phyloP scores from a whole-genome alignment of 2,888 invertebrate genomes.

The Colostygia pectinataria region DNA sequence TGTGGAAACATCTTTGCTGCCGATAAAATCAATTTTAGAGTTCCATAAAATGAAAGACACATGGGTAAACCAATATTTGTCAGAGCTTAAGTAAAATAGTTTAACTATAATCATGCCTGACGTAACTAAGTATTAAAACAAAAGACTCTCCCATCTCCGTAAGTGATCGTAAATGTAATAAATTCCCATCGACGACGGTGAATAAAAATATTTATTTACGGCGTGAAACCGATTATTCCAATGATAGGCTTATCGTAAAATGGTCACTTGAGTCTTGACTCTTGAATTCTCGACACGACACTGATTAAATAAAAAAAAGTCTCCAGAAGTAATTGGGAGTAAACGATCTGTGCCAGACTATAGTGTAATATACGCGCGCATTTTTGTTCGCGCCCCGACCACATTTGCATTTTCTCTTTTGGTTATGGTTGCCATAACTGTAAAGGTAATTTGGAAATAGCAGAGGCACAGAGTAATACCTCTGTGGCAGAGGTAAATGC shows the following conservation, averaged over 20 bases:
- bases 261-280: slow-evolving; percentile 62
- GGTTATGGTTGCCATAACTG: background rate
- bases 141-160: slow-evolving; percentile 2
- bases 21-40: slow-evolving; percentile 1
- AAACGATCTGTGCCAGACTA: too few relatives aligned
- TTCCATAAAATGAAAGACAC: slow-evolving; percentile 17
- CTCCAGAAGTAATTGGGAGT: slow-evolving; percentile 3
- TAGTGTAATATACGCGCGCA: background rate
- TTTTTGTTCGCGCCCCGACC: slow-evolving; percentile 15
- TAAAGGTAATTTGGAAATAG: too few relatives aligned
- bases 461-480: too few relatives aligned
- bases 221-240: slow-evolving; percentile 68
- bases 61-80: slow-evolving; percentile 33
- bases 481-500: too few relatives aligned
- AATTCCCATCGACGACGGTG: slow-evolving; percentile 20
- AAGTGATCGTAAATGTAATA: slow-evolving; percentile 14
- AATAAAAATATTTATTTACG: slow-evolving; percentile 51
- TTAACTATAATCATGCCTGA: slow-evolving; percentile 6
- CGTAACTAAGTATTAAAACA: slow-evolving; percentile 5
- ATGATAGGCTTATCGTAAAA: slow-evolving; percentile 71
- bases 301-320: slow-evolving; percentile 38
- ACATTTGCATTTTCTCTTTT: slow-evolving; percentile 13
- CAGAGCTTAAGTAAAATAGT: slow-evolving; percentile 8
- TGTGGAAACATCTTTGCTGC: background rate
- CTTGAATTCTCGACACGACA: too few relatives aligned